These are phyloP conservation scores for Campylomormyrus numenius DNA, from an alignment of 2,113 vertebrate species.

Conservation along the genomic window DNA sequence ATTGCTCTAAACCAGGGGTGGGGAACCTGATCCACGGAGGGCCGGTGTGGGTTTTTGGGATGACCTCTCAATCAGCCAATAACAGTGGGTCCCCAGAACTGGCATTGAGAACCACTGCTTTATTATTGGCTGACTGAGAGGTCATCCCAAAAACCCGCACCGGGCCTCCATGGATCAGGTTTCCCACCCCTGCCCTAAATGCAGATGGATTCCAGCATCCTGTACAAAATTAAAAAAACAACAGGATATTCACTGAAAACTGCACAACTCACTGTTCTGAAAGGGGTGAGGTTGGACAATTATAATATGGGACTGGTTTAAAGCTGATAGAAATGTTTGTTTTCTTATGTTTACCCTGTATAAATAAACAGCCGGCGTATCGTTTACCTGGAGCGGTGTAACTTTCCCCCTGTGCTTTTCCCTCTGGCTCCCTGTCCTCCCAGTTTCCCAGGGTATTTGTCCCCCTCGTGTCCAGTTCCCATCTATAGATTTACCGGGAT, in stretches of 20 bases:
- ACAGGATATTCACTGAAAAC: background rate
- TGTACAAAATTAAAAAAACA: background rate
- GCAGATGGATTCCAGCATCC: background rate
- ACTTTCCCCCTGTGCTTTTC: conserved; percentile 42
- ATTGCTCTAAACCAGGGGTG: background rate
- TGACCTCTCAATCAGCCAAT: too few relatives aligned
- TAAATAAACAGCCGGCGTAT: conserved; percentile 26
- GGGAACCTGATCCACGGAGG: too few relatives aligned
- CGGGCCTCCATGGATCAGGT: too few relatives aligned
- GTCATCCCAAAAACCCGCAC: too few relatives aligned
- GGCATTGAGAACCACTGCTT: too few relatives aligned
- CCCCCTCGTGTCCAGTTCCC: background rate
- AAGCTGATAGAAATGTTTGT: conserved; percentile 23
- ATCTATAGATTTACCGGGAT: background rate
- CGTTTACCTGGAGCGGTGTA: conserved; percentile 52
- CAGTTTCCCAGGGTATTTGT: background rate
- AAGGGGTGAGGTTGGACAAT: background rate
- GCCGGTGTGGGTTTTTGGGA: too few relatives aligned
- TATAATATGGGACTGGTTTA: background rate
- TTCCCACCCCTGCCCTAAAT: background rate
- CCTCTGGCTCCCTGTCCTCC: background rate
- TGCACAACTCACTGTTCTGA: background rate
- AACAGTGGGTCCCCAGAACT: too few relatives aligned
- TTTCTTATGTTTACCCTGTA: conserved; percentile 51
- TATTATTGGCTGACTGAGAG: too few relatives aligned